phyloP scores from a whole-genome alignment of 2,888 invertebrate genomes.

The Parnassius smintheus region DNA sequence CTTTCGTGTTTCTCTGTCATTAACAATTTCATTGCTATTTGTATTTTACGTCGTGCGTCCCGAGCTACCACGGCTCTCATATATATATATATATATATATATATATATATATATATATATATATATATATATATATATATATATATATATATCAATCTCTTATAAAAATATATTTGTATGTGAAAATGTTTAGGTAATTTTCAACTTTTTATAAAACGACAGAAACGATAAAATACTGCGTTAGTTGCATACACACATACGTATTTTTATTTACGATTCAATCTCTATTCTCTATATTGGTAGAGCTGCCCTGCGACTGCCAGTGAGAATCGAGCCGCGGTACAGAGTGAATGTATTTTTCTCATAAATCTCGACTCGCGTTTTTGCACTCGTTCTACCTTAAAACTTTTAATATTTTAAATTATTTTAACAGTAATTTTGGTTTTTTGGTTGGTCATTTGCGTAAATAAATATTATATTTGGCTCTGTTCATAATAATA shows the following conservation, averaged over 20 bases:
- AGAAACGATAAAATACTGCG: not conserved
- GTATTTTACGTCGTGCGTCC: too few species aligned
- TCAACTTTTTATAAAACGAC: too few species aligned
- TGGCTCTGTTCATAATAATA: not conserved
- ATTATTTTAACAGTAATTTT: not conserved
- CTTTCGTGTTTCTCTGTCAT: too few species aligned
- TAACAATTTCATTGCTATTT: too few species aligned
- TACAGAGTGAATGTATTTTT: slow-evolving; percentile 49
- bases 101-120: too few species aligned
- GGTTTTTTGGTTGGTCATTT: not conserved
- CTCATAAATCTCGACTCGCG: slow-evolving; percentile 44
- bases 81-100: too few species aligned
- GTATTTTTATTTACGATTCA: slow-evolving; percentile 27
- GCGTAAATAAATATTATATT: not conserved
- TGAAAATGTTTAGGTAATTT: too few species aligned
- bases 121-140: too few species aligned
- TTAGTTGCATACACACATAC: slow-evolving; percentile 13
- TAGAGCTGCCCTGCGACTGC: slow-evolving; percentile 28
- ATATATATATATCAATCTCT: too few species aligned
- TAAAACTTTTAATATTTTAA: slow-evolving; percentile 26
- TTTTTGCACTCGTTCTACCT: slow-evolving; percentile 44
- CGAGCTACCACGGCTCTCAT: too few species aligned
- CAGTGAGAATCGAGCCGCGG: slow-evolving; percentile 58
- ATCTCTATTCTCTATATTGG: slow-evolving; percentile 24
- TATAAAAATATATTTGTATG: too few species aligned